Base-by-base conservation (phyloP, 1,140 invertebrate species). In the Aphidius ervi region DNA sequence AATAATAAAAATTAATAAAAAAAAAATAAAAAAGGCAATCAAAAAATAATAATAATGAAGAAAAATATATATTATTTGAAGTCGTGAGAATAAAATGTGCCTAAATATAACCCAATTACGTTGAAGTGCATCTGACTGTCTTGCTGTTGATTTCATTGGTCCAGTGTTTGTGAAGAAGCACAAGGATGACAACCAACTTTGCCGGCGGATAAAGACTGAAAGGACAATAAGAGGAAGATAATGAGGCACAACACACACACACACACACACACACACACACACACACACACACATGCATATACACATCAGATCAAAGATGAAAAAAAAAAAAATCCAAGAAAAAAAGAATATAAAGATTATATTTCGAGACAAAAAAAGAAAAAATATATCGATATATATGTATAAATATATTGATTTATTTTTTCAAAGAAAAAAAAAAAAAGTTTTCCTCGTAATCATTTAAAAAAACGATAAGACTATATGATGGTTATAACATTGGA, bases 341-440 rank as follows among this genome's bases (percentile, higher is more conserved):
- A 64, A 56, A 63, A 59, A 56, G 48, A 64, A 63, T 48, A 39
- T 49, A 59, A 56, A 59, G 52, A 59, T 31, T 31, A 31, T 31
- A 31, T 31, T 31, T 31, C 40, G 42, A 59, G 58, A 45, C 43
- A 62, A 52, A 55, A 62, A 68, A 65, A 61, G 16, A 16, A 16
- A 16, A 65, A 56, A 50, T 62, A 63, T 66, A 72, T 68, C 66
- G 68, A 71, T 70, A 68, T 67, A 62, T 68, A 67, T 66, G n/a
- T n/a, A 60, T 62, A 67, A 61, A 46, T 46, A 62, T 40, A 58
- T 50, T 23, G 31, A 46, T 40, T 54, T 61, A 61, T 31, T 31
- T 31, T 31, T 31, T 31, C 4, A 31, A 31, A 31, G 23, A 31
- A 31, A 31, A 31, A 31, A 31, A 31, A 31, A 31, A 16, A 16